A percentile compares a stretch with the other conserved stretches of the same genome.
Conservation (phyloP, 1,140 invertebrate species). For the Zaprionus taronus region DNA sequence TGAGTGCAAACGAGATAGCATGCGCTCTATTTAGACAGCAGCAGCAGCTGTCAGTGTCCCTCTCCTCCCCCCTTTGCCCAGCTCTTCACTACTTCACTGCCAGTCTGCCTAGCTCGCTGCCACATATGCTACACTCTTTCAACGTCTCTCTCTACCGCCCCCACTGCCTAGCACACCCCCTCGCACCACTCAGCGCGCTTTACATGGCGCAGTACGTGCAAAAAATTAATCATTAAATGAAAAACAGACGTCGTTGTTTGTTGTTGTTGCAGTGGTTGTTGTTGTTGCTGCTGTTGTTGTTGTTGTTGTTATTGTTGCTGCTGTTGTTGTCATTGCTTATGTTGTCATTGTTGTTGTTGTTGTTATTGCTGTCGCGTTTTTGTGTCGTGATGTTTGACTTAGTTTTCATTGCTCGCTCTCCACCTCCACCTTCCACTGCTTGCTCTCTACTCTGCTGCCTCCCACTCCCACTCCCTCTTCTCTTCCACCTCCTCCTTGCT, state of each 20-base stretch:
- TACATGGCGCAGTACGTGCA: slow-evolving; percentile 68
- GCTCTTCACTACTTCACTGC: neutral
- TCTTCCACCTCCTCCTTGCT: no score
- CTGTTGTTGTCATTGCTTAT: slow-evolving; percentile 27
- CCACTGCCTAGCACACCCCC: neutral
- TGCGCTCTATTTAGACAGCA: neutral
- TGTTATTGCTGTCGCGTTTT: slow-evolving; percentile 7
- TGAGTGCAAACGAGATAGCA: neutral
- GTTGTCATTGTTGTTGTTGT: neutral
- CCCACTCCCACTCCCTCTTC: slow-evolving; percentile 2
- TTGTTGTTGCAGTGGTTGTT: slow-evolving; percentile 1
- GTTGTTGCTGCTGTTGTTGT: neutral
- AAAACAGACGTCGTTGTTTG: slow-evolving; percentile 23
- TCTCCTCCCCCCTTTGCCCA: neutral
- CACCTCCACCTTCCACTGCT: slow-evolving; percentile 1
- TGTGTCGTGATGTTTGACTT: slow-evolving; percentile 12
- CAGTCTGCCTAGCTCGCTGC: neutral
- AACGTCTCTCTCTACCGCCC: neutral
- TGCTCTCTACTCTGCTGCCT: neutral
- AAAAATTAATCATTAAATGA: slow-evolving; percentile 75
- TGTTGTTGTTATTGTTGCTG: slow-evolving; percentile 48
- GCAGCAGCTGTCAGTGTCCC: neutral
- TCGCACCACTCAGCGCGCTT: slow-evolving; percentile 35
- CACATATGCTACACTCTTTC: neutral
- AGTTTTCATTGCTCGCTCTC: neutral